A percentile compares a stretch with the other conserved stretches of the same genome.
These are phyloP conservation scores for Dryadula phaetusa DNA, from an alignment of 2,888 invertebrate genomes.

Conservation along the genomic window DNA sequence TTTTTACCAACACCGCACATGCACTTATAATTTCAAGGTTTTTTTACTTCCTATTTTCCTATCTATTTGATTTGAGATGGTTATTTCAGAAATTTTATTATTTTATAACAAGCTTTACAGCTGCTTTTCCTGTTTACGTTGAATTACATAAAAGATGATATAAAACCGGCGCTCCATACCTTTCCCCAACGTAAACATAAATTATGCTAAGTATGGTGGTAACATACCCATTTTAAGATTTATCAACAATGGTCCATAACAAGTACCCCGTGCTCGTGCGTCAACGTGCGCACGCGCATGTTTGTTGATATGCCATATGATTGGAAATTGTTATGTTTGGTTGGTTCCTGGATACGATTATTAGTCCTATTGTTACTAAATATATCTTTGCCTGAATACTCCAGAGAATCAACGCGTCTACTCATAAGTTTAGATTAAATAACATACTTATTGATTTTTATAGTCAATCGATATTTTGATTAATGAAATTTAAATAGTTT, in stretches of 20 bases:
- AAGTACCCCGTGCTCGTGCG: slow-evolving; percentile 42
- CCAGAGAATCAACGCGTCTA: slow-evolving; percentile 10
- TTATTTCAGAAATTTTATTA: too few relatives aligned
- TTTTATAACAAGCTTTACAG: not conserved
- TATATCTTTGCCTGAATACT: slow-evolving; percentile 10
- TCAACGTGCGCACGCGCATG: slow-evolving; percentile 44
- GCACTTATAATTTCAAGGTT: slow-evolving; percentile 1
- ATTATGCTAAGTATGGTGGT: slow-evolving; percentile 22
- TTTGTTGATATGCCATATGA: slow-evolving; percentile 38
- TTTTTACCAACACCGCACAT: not conserved
- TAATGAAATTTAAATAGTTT: too few relatives aligned
- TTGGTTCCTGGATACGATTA: slow-evolving; percentile 38
- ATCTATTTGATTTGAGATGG: not conserved
- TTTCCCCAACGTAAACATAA: slow-evolving; percentile 8
- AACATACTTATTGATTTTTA: not conserved
- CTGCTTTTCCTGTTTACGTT: slow-evolving; percentile 2
- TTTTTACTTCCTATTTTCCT: not conserved
- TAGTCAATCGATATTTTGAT: too few relatives aligned
- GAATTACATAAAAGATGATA: slow-evolving; percentile 12
- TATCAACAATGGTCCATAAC: slow-evolving; percentile 38
- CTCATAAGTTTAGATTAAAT: not conserved
- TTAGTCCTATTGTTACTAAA: slow-evolving; percentile 30
- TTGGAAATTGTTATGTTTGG: slow-evolving; percentile 26
- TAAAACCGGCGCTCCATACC: not conserved
- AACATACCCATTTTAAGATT: slow-evolving; percentile 22